A percentile compares a stretch with the other conserved stretches of the same genome.
Conservation (phyloP, 2,888 invertebrate genomes). For the Dasysyrphus tricinctus region DNA sequence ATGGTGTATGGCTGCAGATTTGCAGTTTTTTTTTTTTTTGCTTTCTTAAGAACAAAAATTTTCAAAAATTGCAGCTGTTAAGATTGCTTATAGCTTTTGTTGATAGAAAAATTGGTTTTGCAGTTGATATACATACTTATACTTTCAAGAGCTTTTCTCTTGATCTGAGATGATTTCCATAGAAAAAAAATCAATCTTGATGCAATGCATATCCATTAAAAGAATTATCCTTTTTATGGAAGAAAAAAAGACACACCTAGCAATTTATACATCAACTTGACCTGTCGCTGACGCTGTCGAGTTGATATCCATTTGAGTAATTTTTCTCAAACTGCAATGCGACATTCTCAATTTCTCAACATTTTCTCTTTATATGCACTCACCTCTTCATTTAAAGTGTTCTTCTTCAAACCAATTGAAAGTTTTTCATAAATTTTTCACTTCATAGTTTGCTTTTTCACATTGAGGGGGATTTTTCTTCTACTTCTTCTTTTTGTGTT, state of each 20-base stretch:
- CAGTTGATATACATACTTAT: too few species aligned
- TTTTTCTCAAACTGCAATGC: slow-evolving; percentile 46
- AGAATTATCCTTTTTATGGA: background rate
- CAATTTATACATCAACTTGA: slow-evolving; percentile 9
- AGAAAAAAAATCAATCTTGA: too few species aligned
- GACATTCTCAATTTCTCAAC: slow-evolving; percentile 33
- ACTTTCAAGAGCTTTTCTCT: too few species aligned
- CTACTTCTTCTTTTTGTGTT: background rate
- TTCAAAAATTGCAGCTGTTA: too few species aligned
- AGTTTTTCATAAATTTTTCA: slow-evolving; percentile 46
- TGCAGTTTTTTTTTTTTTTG: too few species aligned
- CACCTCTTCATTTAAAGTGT: slow-evolving; percentile 24
- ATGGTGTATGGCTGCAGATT: too few species aligned
- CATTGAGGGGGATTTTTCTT: background rate
- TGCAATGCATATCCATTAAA: background rate
- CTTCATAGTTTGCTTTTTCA: slow-evolving; percentile 23
- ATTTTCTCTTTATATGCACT: slow-evolving; percentile 22
- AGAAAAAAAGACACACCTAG: background rate
- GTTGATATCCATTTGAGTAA: slow-evolving; percentile 11
- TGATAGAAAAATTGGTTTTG: too few species aligned
- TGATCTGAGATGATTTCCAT: too few species aligned
- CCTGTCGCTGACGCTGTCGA: background rate
- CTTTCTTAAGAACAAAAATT: too few species aligned
- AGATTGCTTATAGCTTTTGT: too few species aligned
- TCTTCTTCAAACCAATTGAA: slow-evolving; percentile 45